These are phyloP conservation scores for Dryadula phaetusa DNA, from an alignment of 2,888 invertebrate species.

Conservation along the genomic window DNA sequence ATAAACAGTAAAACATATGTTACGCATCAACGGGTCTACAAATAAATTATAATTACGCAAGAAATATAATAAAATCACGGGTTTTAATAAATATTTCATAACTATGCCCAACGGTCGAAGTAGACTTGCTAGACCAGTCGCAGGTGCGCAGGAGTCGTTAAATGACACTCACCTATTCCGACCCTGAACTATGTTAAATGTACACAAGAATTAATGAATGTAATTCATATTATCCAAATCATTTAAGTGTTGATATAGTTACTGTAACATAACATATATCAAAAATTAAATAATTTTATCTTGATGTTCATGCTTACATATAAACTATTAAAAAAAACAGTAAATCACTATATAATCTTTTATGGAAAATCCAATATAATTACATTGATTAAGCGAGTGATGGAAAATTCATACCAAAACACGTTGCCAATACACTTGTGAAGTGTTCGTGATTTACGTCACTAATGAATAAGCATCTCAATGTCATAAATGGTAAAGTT, in stretches of 20 bases:
- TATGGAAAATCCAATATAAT: conserved; percentile 35
- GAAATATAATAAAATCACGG: conserved; percentile 68
- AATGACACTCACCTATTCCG: conserved; percentile 54
- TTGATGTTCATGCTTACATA: not conserved
- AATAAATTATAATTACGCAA: conserved; percentile 58
- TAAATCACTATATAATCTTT: conserved; percentile 31
- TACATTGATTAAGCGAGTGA: conserved; percentile 33
- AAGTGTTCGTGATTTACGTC: conserved; percentile 37
- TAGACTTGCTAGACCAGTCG: conserved; percentile 69
- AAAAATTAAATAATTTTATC: not conserved
- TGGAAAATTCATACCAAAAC: conserved; percentile 39
- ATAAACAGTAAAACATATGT: too few species aligned
- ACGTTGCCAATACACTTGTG: conserved; percentile 24
- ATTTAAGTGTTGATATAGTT: not conserved
- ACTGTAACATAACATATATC: not conserved
- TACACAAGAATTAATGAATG: conserved; percentile 19
- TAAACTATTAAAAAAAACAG: conserved; percentile 4
- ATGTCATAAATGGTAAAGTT: conserved; percentile 11
- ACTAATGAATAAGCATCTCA: conserved; percentile 29
- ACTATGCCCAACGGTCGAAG: conserved; percentile 59
- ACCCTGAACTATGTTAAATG: conserved; percentile 60
- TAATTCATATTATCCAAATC: conserved; percentile 10
- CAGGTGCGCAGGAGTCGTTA: conserved; percentile 63
- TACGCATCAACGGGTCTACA: conserved; percentile 19
- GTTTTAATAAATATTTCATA: conserved; percentile 70